These are phyloP conservation scores for Capricornis sumatraensis DNA, from an alignment of 2,113 vertebrate genomes.

Conservation along the genomic window DNA sequence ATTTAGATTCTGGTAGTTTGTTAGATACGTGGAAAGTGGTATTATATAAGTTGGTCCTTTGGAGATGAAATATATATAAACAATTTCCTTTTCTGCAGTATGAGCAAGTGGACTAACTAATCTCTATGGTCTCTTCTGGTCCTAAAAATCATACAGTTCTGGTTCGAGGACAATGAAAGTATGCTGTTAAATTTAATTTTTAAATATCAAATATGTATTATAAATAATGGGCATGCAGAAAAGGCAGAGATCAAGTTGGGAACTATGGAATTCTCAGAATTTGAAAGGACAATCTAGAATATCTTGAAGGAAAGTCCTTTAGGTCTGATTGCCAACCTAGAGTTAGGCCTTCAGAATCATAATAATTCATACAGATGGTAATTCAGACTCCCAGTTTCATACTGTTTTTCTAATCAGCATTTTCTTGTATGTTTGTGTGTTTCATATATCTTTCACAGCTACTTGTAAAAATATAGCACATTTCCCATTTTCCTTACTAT, in stretches of 20 bases:
- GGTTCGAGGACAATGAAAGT: background rate
- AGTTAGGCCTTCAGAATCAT: background rate
- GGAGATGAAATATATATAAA: background rate
- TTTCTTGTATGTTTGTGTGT: background rate
- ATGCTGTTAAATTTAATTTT: background rate
- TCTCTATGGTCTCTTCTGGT: background rate
- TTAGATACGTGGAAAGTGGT: background rate
- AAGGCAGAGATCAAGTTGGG: background rate
- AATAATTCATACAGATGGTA: background rate
- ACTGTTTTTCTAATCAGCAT: background rate
- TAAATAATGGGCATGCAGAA: background rate
- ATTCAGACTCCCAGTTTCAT: background rate
- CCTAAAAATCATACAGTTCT: constrained; percentile 17
- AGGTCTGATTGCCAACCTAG: background rate
- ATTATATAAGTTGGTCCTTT: background rate
- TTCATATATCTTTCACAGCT: background rate
- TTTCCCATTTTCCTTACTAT: constrained; percentile 32
- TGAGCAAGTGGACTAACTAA: background rate
- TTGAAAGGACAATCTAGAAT: background rate
- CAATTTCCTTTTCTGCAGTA: background rate
- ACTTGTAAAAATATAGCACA: background rate
- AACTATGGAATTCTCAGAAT: background rate
- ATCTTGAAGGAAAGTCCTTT: background rate
- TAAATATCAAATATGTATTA: background rate
- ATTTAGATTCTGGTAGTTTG: background rate